Percentiles rank a stretch among this genome's conserved stretches.
These are phyloP conservation scores for Anorthoa munda DNA, from an alignment of 2,888 invertebrate genomes.

Conservation along the genomic window DNA sequence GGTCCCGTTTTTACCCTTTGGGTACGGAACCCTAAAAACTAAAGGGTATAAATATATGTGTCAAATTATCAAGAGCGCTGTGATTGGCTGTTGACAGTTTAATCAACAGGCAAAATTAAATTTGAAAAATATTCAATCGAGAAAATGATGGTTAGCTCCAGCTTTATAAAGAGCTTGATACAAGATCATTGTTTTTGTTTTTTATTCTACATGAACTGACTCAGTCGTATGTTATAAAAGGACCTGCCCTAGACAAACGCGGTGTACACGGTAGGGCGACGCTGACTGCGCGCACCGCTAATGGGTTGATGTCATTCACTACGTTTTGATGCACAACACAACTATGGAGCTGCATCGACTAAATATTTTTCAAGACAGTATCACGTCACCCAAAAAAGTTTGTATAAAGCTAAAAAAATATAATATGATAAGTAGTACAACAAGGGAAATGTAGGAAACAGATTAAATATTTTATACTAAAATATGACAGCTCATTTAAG, in stretches of 20 bases:
- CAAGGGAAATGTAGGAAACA: background rate
- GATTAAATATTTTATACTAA: background rate
- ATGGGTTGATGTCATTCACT: conserved; percentile 88
- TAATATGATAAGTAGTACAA: too few relatives aligned
- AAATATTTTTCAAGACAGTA: background rate
- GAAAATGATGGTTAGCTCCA: too few relatives aligned
- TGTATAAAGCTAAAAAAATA: too few relatives aligned
- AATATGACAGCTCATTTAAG: too few relatives aligned
- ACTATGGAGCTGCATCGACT: conserved; percentile 67
- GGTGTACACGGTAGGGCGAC: conserved; percentile 73
- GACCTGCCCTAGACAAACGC: conserved; percentile 65
- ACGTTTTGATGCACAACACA: conserved; percentile 69
- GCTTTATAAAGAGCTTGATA: background rate
- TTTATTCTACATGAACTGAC: background rate
- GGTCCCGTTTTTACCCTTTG: too few relatives aligned
- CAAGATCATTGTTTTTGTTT: background rate
- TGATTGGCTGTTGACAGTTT: too few relatives aligned
- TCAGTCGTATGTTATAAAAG: conserved; percentile 69
- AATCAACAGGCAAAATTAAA: too few relatives aligned
- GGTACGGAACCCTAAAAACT: too few relatives aligned
- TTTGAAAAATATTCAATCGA: too few relatives aligned
- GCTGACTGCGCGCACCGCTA: conserved; percentile 83
- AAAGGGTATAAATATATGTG: too few relatives aligned
- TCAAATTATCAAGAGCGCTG: too few relatives aligned
- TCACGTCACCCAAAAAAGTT: too few relatives aligned